Evolutionary conservation across 1,140 invertebrate species (phyloP), one percentile per base, ranked within the genome.

Genomic region (Tenebrio molitor): DNA sequence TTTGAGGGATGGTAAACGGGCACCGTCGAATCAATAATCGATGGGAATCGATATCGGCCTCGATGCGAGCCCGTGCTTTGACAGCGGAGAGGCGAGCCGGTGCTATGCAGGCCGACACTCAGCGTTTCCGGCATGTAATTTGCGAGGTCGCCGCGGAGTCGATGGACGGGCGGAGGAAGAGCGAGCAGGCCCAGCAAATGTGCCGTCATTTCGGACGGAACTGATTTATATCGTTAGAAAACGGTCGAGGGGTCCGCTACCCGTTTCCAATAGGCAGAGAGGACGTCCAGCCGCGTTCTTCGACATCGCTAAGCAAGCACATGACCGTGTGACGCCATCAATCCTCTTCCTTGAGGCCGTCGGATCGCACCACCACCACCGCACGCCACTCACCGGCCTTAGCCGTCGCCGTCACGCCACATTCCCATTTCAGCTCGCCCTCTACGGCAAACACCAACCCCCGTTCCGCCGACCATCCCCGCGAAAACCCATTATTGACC

Each of bases 311-410:
- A 25, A 25, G 29, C 42, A 15, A 71, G 63, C 69, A 71, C 70
- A 72, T 66, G 70, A 46, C 39, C 63, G 39, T 53, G 70, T 72
- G 70, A 72, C 70, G 70, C 70, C 70, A 71, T 63, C 69, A 15
- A 65, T 65, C 62, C 62, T 65, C 17, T 66, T 72, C 44, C 70
- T 65, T 64, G 8, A 71, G n/a, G 46, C 46, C 69, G 33, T 63
- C 69, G 63, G 50, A 42, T 71, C 46, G 58, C 69, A 71, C 64
- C 44, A n/a, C 12, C 65, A 23, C 53, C 17, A 64, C 58, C 58
- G 39, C 68, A 58, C n/a, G 44, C 69, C 53, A 53, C 69, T 53
- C 68, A 36, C 44, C 62, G 6, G 5, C 15, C 33, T 36, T 17
- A 10, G 5, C 15, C 33, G 53, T 17, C 42, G 10, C 33, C 14